Percentiles rank a stretch among this genome's conserved stretches.
These are phyloP conservation scores for Aplysia californica DNA, from an alignment of 1,140 invertebrate genomes.

Conservation along the genomic window DNA sequence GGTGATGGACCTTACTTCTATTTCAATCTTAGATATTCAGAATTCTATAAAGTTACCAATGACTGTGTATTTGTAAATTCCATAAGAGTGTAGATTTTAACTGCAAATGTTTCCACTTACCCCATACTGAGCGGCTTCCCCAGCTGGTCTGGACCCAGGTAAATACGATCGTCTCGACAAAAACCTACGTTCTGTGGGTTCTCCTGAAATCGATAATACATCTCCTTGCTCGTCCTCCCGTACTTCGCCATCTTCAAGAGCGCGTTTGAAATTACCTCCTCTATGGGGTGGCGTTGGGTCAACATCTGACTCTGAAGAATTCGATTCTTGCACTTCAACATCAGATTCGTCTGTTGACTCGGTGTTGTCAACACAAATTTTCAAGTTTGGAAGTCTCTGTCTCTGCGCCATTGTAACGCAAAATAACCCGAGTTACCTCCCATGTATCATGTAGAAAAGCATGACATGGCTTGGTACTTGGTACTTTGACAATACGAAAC, in stretches of 20 bases:
- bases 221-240: neutral
- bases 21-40: no score
- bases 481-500: neutral
- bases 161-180: no score
- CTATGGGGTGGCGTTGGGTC: no score
- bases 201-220: conserved; percentile 28
- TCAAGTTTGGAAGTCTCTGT: conserved; percentile 53
- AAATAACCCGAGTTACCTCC: no score
- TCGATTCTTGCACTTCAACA: conserved; percentile 31
- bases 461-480: neutral
- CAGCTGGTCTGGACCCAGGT: no score
- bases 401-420: conserved; percentile 40
- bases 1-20: no score
- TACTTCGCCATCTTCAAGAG: conserved; percentile 23
- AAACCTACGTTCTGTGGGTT: conserved; percentile 13
- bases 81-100: no score
- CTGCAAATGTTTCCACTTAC: no score
- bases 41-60: no score
- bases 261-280: neutral
- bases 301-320: conserved; percentile 9
- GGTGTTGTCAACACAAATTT: conserved; percentile 59
- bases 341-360: conserved; percentile 44
- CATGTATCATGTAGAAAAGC: neutral
- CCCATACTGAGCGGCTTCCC: neutral
- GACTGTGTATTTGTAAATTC: no score